Evolutionary conservation across 2,113 vertebrate species (phyloP), one percentile per base, ranked within the genome.

Genomic region (Hepsetus odoe): DNA sequence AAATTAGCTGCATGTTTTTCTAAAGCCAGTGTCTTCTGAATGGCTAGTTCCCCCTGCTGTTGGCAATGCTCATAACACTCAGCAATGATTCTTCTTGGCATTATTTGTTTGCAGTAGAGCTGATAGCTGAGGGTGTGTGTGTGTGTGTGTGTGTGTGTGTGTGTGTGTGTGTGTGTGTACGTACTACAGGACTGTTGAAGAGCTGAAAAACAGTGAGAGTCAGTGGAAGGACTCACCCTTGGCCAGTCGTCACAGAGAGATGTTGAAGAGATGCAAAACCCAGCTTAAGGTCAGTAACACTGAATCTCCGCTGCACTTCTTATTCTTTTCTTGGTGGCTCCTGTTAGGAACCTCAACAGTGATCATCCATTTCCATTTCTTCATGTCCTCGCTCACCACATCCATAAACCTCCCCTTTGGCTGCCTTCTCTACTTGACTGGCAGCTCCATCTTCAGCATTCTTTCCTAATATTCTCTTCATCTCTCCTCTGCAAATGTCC

Each of bases 241-340:
- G 77, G 96, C 97, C 22, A 94, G 93, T 44, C 90, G 98, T 85
- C 98, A 99, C 87, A 93, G 97, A 22, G 98, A 99, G 82, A 99
- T 99, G 97, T 91, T 99, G 65, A 99, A 99, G 76, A 95, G 98
- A 59, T 99, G 97, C 92, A 99, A 99, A 92, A 97, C 97, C 10
- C 98, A 99, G 87, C 95, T 99, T 0, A 99, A 98, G 96, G 98
- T 99, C 32, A 80, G 94, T 90, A 4, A 44, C n/a, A 22, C 20
- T 40, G 12, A 24, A 44, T 26, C n/a, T 68, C 24, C 18, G 6
- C 42, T 44, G 26, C 7, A 0, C 49, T 4, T 44, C 42, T 44
- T n/a, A n/a, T n/a, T n/a, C n/a, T n/a, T n/a, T n/a, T n/a, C n/a
- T n/a, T n/a, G n/a, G n/a, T n/a, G n/a, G n/a, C n/a, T n/a, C n/a